Percentiles rank a stretch among this genome's conserved stretches.
These are phyloP conservation scores for Oryzias sinensis DNA, from an alignment of 2,797 vertebrate genomes.

Conservation along the genomic window DNA sequence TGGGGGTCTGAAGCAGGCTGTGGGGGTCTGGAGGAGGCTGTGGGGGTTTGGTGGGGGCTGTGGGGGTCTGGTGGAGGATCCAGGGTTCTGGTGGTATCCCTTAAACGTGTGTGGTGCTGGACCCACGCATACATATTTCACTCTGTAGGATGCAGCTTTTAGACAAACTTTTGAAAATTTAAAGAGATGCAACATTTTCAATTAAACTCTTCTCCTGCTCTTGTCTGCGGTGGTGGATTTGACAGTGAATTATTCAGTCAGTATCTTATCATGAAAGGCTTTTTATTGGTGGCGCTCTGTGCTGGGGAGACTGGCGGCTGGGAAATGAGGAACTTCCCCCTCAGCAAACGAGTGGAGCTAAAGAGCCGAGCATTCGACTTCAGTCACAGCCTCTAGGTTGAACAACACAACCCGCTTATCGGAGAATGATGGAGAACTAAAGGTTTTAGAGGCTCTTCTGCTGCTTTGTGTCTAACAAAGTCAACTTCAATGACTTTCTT, in stretches of 20 bases:
- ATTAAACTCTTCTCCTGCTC: conserved; percentile 19
- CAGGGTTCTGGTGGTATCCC: no score
- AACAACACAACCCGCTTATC: not conserved
- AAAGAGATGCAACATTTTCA: conserved; percentile 32
- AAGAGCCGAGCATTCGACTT: not conserved
- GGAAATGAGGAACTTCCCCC: conserved; percentile 14
- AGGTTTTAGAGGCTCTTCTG: not conserved
- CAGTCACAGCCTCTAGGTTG: not conserved
- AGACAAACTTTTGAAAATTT: conserved; percentile 31
- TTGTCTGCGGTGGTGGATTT: conserved; percentile 17
- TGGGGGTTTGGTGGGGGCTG: conserved; percentile 2
- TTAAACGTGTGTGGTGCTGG: conserved; percentile 1
- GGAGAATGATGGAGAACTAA: not conserved
- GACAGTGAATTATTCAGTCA: conserved; percentile 31
- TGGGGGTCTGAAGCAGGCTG: conserved; percentile 3
- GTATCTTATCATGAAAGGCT: conserved; percentile 19
- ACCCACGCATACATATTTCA: conserved; percentile 45
- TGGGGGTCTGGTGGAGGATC: not conserved
- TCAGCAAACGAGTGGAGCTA: not conserved
- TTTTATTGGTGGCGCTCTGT: conserved; percentile 16
- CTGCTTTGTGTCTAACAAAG: not conserved
- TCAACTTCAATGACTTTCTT: not conserved
- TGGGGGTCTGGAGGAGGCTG: conserved; percentile 4
- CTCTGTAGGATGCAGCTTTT: conserved; percentile 21
- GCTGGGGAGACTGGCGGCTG: not conserved